phyloP scores from a whole-genome alignment of 2,888 invertebrate species.

The Listrodromus nycthemerus region DNA sequence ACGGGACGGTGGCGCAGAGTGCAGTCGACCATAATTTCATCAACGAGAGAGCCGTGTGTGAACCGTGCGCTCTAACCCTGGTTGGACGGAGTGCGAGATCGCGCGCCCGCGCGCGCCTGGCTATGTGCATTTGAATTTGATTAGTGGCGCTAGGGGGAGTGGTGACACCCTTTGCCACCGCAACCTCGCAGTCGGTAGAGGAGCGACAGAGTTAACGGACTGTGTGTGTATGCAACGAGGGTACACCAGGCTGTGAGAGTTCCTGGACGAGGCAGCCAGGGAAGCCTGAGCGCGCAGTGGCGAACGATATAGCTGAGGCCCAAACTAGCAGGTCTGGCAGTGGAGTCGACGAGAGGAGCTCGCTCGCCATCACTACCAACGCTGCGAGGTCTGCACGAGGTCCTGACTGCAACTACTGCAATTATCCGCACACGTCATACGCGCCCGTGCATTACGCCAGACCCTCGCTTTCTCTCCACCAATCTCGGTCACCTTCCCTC shows the following conservation, averaged over 20 bases:
- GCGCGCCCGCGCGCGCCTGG: constrained; percentile 64
- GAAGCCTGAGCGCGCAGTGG: constrained; percentile 47
- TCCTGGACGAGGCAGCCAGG: constrained; percentile 45
- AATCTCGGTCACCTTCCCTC: constrained; percentile 44
- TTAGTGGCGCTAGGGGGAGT: constrained; percentile 81
- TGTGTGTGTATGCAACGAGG: constrained; percentile 21
- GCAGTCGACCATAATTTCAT: constrained; percentile 84
- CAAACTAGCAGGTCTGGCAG: constrained; percentile 41
- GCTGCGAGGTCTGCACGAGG: constrained; percentile 74
- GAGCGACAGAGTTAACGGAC: constrained; percentile 48
- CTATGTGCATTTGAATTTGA: constrained; percentile 84
- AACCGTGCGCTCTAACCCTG: constrained; percentile 65
- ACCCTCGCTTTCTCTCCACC: constrained; percentile 54
- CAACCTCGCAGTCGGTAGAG: constrained; percentile 78
- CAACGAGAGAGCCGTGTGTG: constrained; percentile 78
- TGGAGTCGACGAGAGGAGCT: constrained; percentile 50
- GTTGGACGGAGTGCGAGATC: constrained; percentile 59
- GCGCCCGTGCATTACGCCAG: constrained; percentile 77
- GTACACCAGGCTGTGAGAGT: constrained; percentile 16
- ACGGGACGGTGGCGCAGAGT: constrained; percentile 75
- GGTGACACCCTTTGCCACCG: constrained; percentile 83
- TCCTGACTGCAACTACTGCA: constrained; percentile 81
- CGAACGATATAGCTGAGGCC: constrained; percentile 46
- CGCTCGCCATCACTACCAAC: constrained; percentile 66
- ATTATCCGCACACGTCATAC: constrained; percentile 83